Evolutionary conservation across 92 coral and sea anemone genomes (phyloP), one percentile per base, ranked within the genome.

Genomic region (Siderastrea siderea): DNA sequence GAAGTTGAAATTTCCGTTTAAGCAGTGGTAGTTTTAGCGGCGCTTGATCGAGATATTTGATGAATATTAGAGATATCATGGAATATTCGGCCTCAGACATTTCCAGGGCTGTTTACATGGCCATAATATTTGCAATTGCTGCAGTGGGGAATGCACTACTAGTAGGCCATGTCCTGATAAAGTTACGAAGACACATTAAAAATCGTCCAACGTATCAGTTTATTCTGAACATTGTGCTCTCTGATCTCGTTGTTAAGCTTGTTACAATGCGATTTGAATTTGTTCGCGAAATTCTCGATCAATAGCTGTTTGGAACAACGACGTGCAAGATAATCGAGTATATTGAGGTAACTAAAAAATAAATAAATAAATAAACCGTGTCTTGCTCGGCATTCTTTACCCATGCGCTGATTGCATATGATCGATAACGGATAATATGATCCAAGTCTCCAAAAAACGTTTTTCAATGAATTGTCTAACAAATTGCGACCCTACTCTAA

Each of bases 351-450:
- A 77, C 38, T 26, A 26, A 26, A 26, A 26, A 26, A 26, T 26
- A 26, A 26, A 26, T 26, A 26, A 26, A 26, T 26, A 26, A 26
- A 26, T 26, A 26, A 26, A 26, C 83, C 46, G 92, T 91, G 5
- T 80, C 87, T 5, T 87, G 94, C 13, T 88, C 94, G 1, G 90
- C 92, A 1, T 93, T 95, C 9, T 74, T 82, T 6, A 83, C 93
- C 12, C 93, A 92, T 64, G 90, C 96, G 0, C 81, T 90, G 44
- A 95, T 95, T 65, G 94, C 98, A 2, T 79, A 88, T 13, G 98
- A 95, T 77, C 91, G 98, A 79, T 93, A 93, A 64, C 75, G 94
- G n/a, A n/a, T n/a, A n/a, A n/a, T n/a, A n/a, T n/a, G n/a, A n/a
- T n/a, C n/a, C n/a, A n/a, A n/a, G n/a, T n/a, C n/a, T n/a, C n/a